These are phyloP conservation scores for Cloeon dipterum DNA, from an alignment of 2,888 invertebrate genomes.

Conservation along the genomic window DNA sequence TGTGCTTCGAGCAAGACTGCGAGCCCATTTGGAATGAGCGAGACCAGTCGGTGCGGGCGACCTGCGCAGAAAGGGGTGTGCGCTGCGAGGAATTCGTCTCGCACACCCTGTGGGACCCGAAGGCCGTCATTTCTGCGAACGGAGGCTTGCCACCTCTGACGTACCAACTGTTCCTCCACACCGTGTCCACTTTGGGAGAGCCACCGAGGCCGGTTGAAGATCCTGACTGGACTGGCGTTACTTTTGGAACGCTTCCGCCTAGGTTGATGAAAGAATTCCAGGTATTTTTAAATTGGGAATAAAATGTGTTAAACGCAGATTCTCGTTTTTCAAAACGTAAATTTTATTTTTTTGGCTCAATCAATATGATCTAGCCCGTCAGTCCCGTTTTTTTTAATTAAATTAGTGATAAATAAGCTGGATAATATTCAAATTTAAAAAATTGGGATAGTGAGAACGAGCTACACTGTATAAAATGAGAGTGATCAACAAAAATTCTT, in stretches of 20 bases:
- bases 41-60: slow-evolving; percentile 28
- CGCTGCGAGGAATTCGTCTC: slow-evolving; percentile 34
- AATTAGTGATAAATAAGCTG: no score
- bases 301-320: no score
- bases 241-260: slow-evolving; percentile 23
- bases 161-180: slow-evolving; percentile 44
- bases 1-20: slow-evolving; percentile 19
- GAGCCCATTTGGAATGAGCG: slow-evolving; percentile 44
- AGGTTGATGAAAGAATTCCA: slow-evolving; percentile 9
- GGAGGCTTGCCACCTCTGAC: slow-evolving; percentile 48
- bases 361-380: no score
- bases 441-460: no score
- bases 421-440: no score
- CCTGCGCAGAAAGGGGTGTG: slow-evolving; percentile 30
- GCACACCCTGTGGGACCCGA: slow-evolving; percentile 49
- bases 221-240: slow-evolving; percentile 20
- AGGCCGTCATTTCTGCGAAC: slow-evolving; percentile 35
- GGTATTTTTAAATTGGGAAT: slow-evolving; percentile 6
- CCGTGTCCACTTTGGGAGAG: slow-evolving; percentile 31
- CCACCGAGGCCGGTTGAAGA: slow-evolving; percentile 31
- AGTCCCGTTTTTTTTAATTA: no score
- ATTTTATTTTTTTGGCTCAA: no score
- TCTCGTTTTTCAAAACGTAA: no score
- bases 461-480: no score
- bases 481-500: no score